Evolutionary conservation across 2,888 invertebrate genomes (phyloP).

Genomic region (Xanthostigma xanthostigma): DNA sequence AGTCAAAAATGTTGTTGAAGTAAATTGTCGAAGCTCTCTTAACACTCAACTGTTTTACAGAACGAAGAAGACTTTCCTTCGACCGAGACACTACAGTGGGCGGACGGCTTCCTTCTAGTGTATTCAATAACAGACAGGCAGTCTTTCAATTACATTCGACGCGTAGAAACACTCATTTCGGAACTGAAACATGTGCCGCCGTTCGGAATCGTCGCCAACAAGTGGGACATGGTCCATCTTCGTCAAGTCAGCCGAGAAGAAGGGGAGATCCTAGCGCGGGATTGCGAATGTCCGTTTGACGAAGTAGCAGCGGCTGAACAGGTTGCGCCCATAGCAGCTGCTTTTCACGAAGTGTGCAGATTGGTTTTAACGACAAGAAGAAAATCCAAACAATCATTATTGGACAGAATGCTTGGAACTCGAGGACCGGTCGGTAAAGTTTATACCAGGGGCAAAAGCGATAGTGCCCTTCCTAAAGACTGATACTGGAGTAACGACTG

Average conservation of each 20-base stretch:
- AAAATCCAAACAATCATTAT: constrained; percentile 69
- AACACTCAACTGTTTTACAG: constrained; percentile 29
- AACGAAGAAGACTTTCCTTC: constrained; percentile 53
- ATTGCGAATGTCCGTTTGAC: constrained; percentile 75
- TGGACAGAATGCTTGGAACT: constrained; percentile 71
- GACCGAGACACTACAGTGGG: constrained; percentile 68
- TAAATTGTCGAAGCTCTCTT: not conserved
- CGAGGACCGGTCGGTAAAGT: constrained; percentile 50
- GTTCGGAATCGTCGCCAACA: constrained; percentile 76
- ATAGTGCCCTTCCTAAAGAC: constrained; percentile 75
- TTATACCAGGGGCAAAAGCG: constrained; percentile 77
- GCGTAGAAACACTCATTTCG: constrained; percentile 44
- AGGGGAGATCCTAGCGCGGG: constrained; percentile 76
- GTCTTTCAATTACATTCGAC: constrained; percentile 70
- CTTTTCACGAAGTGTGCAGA: constrained; percentile 71
- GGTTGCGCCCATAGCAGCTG: constrained; percentile 68
- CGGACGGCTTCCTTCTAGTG: constrained; percentile 74
- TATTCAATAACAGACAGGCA: constrained; percentile 81
- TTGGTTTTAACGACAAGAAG: constrained; percentile 66
- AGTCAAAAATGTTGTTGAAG: too few relatives aligned
- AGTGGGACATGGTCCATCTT: constrained; percentile 81
- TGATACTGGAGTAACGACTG: constrained; percentile 23
- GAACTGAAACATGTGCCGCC: constrained; percentile 57
- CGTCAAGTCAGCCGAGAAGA: constrained; percentile 78
- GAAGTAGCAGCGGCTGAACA: constrained; percentile 85